Percentiles rank a stretch among this genome's conserved stretches.
Conservation (phyloP, 2,113 vertebrate genomes). For the Corythoichthys intestinalis region DNA sequence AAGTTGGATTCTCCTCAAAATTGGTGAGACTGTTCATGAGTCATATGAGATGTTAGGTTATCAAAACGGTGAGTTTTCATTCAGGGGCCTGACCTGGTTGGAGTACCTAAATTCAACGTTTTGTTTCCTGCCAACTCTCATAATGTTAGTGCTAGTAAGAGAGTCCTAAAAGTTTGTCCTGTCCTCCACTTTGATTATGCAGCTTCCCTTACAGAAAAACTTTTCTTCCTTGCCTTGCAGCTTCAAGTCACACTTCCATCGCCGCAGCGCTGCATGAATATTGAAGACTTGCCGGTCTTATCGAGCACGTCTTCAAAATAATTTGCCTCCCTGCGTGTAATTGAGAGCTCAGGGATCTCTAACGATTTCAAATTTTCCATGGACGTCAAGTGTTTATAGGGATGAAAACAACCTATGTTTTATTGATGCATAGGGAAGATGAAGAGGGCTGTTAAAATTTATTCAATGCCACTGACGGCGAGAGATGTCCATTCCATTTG, state of each 20-base stretch:
- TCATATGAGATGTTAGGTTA: too few relatives aligned
- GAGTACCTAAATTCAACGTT: too few relatives aligned
- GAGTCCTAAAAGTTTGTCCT: too few relatives aligned
- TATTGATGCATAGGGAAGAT: neutral
- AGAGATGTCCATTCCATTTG: too few relatives aligned
- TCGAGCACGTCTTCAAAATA: conserved; percentile 12
- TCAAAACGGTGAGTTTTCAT: too few relatives aligned
- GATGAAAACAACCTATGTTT: neutral
- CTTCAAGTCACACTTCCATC: neutral
- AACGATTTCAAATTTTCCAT: neutral
- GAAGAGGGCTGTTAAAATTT: neutral
- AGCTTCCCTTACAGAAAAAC: neutral
- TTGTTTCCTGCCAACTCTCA: too few relatives aligned
- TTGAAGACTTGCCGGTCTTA: conserved; percentile 9
- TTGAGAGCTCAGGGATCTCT: conserved; percentile 11
- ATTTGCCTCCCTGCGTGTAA: conserved; percentile 7
- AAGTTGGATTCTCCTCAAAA: too few relatives aligned
- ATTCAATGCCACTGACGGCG: too few relatives aligned
- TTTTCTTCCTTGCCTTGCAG: neutral
- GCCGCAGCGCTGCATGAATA: neutral
- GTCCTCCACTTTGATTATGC: neutral
- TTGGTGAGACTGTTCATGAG: too few relatives aligned
- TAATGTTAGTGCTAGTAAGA: too few relatives aligned
- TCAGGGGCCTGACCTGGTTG: too few relatives aligned
- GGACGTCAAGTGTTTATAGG: neutral